Conservation (phyloP, 2,113 vertebrate species). For the Erpornis zantholeuca region DNA sequence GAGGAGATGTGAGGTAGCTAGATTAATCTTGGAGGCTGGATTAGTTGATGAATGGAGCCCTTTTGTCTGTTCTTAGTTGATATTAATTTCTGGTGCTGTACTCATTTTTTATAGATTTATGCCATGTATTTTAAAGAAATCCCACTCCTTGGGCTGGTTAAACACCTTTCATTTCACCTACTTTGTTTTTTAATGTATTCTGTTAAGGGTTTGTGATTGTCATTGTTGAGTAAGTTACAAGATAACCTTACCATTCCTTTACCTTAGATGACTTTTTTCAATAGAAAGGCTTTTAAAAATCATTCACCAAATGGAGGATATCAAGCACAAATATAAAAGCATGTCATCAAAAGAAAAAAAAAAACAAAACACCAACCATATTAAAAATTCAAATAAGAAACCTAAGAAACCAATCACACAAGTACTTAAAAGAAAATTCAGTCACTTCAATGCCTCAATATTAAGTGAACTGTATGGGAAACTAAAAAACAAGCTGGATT, state of each 20-base stretch:
- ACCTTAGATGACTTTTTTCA: neutral
- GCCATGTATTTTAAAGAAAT: neutral
- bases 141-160: neutral
- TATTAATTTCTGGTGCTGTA: constrained; percentile 14
- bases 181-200: neutral
- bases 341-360: neutral
- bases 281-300: neutral
- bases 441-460: neutral
- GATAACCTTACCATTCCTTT: neutral
- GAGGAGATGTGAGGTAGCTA: neutral
- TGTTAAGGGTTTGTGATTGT: neutral
- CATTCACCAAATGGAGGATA: neutral
- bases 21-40: constrained; percentile 17
- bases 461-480: neutral
- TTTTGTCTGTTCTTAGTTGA: constrained; percentile 5
- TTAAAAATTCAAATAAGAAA: neutral
- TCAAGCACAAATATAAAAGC: neutral
- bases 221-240: neutral
- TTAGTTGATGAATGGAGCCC: neutral
- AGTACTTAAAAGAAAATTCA: neutral
- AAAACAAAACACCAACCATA: neutral
- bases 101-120: neutral
- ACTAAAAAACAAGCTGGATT: fast-evolving
- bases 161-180: neutral
- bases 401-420: neutral